Base-by-base conservation (phyloP, 1,140 invertebrate species). In the Fragariocoptes setiger region DNA sequence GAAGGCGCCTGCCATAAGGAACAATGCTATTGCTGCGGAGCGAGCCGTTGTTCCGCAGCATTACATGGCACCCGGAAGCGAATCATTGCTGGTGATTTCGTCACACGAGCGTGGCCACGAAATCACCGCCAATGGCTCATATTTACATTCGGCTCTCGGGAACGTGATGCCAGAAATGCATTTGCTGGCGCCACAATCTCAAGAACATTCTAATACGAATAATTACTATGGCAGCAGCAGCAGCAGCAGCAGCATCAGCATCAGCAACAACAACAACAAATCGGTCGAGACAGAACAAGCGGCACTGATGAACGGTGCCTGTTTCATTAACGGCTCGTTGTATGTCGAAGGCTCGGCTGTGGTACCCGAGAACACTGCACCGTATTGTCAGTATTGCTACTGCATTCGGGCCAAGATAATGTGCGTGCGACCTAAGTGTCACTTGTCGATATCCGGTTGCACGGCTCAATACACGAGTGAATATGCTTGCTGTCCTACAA, bases 311-410 rank as follows among this genome's bases (percentile, higher is more conserved):
- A n/a, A 31, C 25, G 25, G 25, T 31, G 8, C 25, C 44, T 77
- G 74, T 52, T 56, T 72, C 43, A 60, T 66, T 39, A 71, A 72
- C 44, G 73, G 73, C 13, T 69, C 70, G n/a, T 57, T 70, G 42
- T 79, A 73, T 54, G 71, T 67, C 8, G 70, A 72, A 25, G 78
- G 78, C 0, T 80, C 76, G 2, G 77, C 77, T 0, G 76, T 82
- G 72, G 60, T 68, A 42, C 25, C 25, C 25, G 25, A 31, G 25
- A n/a, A n/a, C 25, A 69, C 71, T 2, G 69, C 67, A 12, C 66
- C 67, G 39, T 62, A 67, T 3, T 83, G 78, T 57, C 72, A 78
- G 56, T 76, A 78, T 53, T 83, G 78, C 56, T 83, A 76, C 57
- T 83, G 78, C 52, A 72, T 79, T 42, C 60, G 60, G 47, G 76